A percentile compares a stretch with the other conserved stretches of the same genome.
Conservation (phyloP, 1,140 invertebrate genomes). For the Andrena cerasifolii region DNA sequence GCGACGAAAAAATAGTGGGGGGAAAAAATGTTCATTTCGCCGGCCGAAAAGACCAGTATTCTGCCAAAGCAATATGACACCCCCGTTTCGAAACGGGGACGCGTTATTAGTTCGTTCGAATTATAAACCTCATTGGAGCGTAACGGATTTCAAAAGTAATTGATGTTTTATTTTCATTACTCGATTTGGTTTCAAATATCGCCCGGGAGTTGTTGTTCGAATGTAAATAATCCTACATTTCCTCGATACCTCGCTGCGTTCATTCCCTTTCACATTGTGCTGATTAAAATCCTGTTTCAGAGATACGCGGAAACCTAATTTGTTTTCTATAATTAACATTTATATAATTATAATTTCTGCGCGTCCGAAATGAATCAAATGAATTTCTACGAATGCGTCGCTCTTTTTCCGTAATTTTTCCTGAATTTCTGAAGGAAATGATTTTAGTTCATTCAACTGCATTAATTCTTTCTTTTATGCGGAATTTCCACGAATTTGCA, state of each 20-base stretch:
- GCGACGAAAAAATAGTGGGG: neutral
- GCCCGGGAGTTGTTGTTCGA: neutral
- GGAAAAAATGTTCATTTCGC: conserved; percentile 30
- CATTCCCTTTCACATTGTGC: neutral
- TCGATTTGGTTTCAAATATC: neutral
- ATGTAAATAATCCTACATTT: neutral
- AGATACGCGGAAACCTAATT: neutral
- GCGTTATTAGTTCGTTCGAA: conserved; percentile 3
- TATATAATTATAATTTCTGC: neutral
- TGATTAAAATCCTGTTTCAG: neutral
- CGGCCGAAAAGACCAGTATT: neutral
- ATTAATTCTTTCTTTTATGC: no score
- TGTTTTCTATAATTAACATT: neutral
- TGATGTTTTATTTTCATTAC: neutral
- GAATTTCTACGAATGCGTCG: neutral
- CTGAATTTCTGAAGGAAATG: no score
- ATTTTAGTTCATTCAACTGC: no score
- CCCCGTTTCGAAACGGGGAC: neutral
- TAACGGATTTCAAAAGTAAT: neutral
- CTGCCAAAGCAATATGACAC: neutral
- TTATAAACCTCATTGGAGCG: conserved; percentile 3
- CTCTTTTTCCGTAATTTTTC: neutral
- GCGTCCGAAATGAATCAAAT: neutral
- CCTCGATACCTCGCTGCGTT: neutral
- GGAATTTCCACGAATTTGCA: no score